Conservation (phyloP, 2,888 invertebrate species). For the Meandrusa payeni region DNA sequence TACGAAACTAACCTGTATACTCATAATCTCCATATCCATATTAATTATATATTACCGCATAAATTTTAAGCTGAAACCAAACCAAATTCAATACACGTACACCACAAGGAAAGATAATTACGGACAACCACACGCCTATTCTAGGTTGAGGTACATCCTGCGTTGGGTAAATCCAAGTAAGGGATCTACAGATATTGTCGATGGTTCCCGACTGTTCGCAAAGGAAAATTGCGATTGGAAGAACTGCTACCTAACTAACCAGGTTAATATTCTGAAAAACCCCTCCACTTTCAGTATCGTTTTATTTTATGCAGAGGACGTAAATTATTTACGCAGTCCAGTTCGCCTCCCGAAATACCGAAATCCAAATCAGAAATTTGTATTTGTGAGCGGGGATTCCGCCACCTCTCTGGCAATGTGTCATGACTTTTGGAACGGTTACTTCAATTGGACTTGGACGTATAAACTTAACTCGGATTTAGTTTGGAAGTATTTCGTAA, state of each 20-base stretch:
- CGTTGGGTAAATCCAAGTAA: conserved; percentile 51
- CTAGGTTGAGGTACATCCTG: conserved; percentile 46
- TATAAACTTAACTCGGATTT: conserved; percentile 57
- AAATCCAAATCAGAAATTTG: conserved; percentile 48
- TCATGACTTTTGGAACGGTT: conserved; percentile 42
- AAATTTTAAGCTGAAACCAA: not conserved
- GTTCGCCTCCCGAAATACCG: conserved; percentile 42
- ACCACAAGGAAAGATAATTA: too few species aligned
- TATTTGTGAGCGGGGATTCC: conserved; percentile 56
- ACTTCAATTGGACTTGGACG: conserved; percentile 69
- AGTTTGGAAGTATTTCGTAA: conserved; percentile 51
- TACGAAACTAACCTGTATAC: conserved; percentile 2
- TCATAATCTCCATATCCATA: not conserved
- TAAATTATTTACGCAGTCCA: conserved; percentile 29
- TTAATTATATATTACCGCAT: conserved; percentile 3
- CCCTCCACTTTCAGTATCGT: conserved; percentile 34
- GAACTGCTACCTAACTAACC: conserved; percentile 57
- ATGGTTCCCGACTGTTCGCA: conserved; percentile 46
- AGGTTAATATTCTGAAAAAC: conserved; percentile 40
- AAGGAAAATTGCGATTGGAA: conserved; percentile 46
- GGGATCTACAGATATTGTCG: conserved; percentile 46
- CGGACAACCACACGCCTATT: too few species aligned
- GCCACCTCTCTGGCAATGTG: conserved; percentile 49
- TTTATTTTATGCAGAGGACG: conserved; percentile 55
- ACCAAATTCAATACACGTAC: too few species aligned